Conservation (phyloP, 2,113 vertebrate species). For the Aspidoscelis tigris region DNA sequence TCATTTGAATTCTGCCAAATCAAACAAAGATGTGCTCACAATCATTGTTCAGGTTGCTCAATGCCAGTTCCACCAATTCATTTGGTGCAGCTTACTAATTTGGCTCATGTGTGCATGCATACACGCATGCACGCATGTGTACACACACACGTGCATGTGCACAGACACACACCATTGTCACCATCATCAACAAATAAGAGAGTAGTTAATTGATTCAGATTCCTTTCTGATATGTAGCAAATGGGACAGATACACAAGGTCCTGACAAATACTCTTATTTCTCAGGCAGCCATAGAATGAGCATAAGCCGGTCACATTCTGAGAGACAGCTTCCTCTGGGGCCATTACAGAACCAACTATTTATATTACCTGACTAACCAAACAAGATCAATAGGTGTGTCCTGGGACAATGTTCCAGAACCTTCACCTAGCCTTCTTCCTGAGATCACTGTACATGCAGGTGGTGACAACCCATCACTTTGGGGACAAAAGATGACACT, state of each 20-base stretch:
- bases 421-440: neutral
- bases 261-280: conserved; percentile 71
- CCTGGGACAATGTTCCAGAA: too few species aligned
- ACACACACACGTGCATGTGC: neutral
- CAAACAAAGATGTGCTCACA: conserved; percentile 77
- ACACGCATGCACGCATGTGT: neutral
- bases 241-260: conserved; percentile 63
- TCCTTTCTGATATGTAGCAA: conserved; percentile 79
- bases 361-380: conserved; percentile 42
- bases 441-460: neutral
- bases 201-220: conserved; percentile 77
- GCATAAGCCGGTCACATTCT: conserved; percentile 74
- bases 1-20: conserved; percentile 82
- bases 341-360: conserved; percentile 41
- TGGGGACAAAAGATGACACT: neutral
- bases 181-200: conserved; percentile 74
- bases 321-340: conserved; percentile 50
- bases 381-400: conserved; percentile 55
- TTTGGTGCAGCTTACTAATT: conserved; percentile 47
- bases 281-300: conserved; percentile 68
- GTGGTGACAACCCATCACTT: neutral
- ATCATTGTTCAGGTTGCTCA: conserved; percentile 78
- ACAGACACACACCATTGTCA: conserved; percentile 54
- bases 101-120: neutral
- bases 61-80: conserved; percentile 76